Evolutionary conservation across 2,797 vertebrate genomes (phyloP).

Genomic region (Muscicapa striata): DNA sequence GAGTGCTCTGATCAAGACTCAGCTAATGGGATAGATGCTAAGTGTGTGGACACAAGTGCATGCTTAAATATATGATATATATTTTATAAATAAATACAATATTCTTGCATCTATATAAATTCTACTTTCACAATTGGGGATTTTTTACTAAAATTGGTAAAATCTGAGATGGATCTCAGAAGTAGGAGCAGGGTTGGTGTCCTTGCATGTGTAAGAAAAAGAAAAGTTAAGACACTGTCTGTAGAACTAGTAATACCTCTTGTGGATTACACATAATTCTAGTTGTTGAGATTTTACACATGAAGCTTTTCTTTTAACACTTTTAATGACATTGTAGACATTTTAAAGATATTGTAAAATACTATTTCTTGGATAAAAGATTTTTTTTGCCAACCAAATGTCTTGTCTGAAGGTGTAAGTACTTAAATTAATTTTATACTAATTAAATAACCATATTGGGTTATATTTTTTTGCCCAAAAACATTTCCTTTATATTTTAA

Average conservation of each 20-base stretch:
- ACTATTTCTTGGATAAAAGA: background rate
- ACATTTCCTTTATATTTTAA: background rate
- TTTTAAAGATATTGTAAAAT: background rate
- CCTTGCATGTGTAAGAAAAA: background rate
- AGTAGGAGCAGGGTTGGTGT: background rate
- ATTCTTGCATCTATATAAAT: background rate
- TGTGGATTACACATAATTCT: background rate
- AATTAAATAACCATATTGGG: background rate
- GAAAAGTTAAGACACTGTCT: background rate
- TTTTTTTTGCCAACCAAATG: background rate
- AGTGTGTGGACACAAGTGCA: background rate
- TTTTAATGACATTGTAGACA: background rate
- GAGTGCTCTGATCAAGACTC: background rate
- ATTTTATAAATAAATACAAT: background rate
- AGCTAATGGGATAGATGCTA: background rate
- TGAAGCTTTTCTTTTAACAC: background rate
- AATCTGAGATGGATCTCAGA: background rate
- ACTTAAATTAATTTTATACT: background rate
- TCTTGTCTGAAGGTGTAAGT: background rate
- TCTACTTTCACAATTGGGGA: background rate
- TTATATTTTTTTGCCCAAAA: too few species aligned
- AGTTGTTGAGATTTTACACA: background rate
- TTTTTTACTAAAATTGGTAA: background rate
- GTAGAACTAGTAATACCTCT: background rate
- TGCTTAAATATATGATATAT: background rate